phyloP scores from a whole-genome alignment of 2,113 vertebrate species.

The Ornithorhynchus anatinus region DNA sequence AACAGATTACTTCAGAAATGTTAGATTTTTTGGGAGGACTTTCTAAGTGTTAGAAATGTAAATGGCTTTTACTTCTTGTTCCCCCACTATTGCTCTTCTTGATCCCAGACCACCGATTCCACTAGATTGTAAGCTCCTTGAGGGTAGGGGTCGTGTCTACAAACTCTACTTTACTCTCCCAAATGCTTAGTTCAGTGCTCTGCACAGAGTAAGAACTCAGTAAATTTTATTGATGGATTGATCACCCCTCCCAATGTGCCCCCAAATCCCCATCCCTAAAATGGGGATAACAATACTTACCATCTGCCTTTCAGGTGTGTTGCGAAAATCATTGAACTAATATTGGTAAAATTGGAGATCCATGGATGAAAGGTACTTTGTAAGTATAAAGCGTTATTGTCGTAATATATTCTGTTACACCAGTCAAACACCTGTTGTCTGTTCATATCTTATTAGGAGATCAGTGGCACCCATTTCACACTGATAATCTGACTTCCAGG shows the following conservation, averaged over 20 bases:
- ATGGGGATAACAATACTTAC: slow-evolving; percentile 65
- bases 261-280: slow-evolving; percentile 43
- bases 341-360: slow-evolving; percentile 67
- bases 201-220: no score
- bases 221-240: slow-evolving; percentile 10
- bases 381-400: slow-evolving; percentile 61
- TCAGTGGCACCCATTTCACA: slow-evolving; percentile 55
- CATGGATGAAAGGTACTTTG: slow-evolving; percentile 70
- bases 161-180: no score
- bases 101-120: neutral
- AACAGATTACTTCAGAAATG: neutral
- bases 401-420: slow-evolving; percentile 47
- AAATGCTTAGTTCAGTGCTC: no score
- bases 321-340: slow-evolving; percentile 68
- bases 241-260: slow-evolving; percentile 4
- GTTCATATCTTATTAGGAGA: slow-evolving; percentile 50
- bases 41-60: neutral
- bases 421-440: slow-evolving; percentile 41
- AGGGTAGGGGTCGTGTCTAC: no score
- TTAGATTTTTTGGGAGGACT: neutral
- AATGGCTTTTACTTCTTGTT: neutral
- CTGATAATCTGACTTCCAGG: slow-evolving; percentile 55
- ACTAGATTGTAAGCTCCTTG: no score
- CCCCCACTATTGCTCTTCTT: neutral
- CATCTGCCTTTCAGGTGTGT: slow-evolving; percentile 66